Evolutionary conservation across 2,113 vertebrate species (phyloP).

Genomic region (Bothrops jararaca): DNA sequence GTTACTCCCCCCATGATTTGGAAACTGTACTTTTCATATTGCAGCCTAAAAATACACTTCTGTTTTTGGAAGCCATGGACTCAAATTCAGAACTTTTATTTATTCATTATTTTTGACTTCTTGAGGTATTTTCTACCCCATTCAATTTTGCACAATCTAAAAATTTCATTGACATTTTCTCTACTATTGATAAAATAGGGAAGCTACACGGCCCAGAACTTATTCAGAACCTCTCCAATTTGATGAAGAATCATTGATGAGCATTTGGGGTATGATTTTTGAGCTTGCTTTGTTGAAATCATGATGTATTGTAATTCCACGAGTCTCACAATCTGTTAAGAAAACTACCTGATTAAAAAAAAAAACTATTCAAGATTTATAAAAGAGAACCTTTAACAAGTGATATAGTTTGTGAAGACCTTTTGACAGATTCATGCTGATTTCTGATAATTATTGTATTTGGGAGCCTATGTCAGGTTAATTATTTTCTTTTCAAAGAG

Average conservation of each 20-base stretch:
- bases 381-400: neutral
- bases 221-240: neutral
- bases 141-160: neutral
- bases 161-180: neutral
- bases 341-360: neutral
- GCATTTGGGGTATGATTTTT: neutral
- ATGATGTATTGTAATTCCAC: neutral
- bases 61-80: neutral
- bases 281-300: neutral
- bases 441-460: neutral
- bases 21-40: neutral
- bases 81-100: neutral
- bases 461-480: neutral
- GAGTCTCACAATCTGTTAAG: neutral
- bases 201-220: neutral
- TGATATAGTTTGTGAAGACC: neutral
- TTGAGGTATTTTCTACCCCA: neutral
- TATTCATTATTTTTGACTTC: neutral
- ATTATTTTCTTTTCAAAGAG: neutral
- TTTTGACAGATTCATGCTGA: neutral
- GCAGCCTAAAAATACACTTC: neutral
- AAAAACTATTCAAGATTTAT: neutral
- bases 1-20: neutral
- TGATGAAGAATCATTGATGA: neutral
- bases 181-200: neutral